A percentile compares a stretch with the other conserved stretches of the same genome.
phyloP scores from a whole-genome alignment of 2,113 vertebrate species.

The Barbus barbus region DNA sequence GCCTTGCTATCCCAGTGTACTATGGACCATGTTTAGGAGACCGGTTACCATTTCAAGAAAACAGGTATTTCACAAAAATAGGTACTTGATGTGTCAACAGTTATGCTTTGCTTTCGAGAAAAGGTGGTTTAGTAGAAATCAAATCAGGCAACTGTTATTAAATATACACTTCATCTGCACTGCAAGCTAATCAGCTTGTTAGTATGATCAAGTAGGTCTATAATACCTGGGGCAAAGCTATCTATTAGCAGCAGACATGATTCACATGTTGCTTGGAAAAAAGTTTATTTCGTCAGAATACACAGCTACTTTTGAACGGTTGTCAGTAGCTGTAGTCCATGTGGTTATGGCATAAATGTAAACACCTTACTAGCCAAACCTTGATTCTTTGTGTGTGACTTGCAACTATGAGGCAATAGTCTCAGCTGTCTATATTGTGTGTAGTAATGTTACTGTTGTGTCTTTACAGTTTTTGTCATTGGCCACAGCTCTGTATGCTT shows the following conservation, averaged over 20 bases:
- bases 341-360: neutral
- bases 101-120: neutral
- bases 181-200: no score
- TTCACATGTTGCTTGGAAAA: neutral
- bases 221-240: neutral
- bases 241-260: neutral
- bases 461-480: conserved; percentile 77
- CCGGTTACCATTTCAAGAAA: conserved; percentile 81
- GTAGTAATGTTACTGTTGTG: conserved; percentile 45
- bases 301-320: neutral
- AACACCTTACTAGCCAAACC: neutral
- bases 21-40: conserved; percentile 91
- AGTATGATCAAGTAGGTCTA: neutral
- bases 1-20: conserved; percentile 89
- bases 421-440: neutral
- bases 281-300: neutral
- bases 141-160: neutral
- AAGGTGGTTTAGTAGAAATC: neutral
- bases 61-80: conserved; percentile 90
- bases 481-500: conserved; percentile 83
- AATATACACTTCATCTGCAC: neutral
- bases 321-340: neutral
- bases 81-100: conserved; percentile 64
- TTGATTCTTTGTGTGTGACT: neutral
- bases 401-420: neutral